Percentiles rank a stretch among this genome's conserved stretches.
phyloP scores from a whole-genome alignment of 2,113 vertebrate species.

The Butastur rufipennis region DNA sequence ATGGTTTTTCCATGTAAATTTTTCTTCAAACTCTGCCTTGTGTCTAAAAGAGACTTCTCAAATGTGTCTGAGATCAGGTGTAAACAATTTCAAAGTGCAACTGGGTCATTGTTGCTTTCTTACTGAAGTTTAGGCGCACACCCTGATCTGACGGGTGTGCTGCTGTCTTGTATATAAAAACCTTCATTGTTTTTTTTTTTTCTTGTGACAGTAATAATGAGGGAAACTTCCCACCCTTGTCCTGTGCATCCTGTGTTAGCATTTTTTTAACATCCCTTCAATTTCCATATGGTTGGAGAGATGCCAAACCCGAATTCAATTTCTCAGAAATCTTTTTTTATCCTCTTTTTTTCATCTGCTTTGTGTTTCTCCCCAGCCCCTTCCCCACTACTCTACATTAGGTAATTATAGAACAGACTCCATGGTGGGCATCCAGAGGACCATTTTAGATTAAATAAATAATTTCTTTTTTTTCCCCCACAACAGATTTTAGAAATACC shows the following conservation, averaged over 20 bases:
- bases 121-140: background rate
- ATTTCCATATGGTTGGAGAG: slow-evolving; percentile 53
- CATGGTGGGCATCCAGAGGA: background rate
- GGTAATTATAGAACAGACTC: slow-evolving; percentile 18
- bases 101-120: background rate
- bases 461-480: background rate
- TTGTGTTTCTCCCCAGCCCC: background rate
- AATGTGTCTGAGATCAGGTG: background rate
- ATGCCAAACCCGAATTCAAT: slow-evolving; percentile 25
- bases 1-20: background rate
- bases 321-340: slow-evolving; percentile 46
- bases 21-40: background rate
- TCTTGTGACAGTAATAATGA: background rate
- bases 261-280: slow-evolving; percentile 31
- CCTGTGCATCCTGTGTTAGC: background rate
- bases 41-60: background rate
- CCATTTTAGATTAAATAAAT: background rate
- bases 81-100: background rate
- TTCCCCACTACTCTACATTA: background rate
- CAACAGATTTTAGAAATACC: background rate
- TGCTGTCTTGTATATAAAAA: background rate
- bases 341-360: slow-evolving; percentile 42
- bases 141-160: slow-evolving; percentile 3
- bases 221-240: slow-evolving; percentile 3
- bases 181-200: too few relatives aligned